phyloP scores from a whole-genome alignment of 2,113 vertebrate species.

The Notarius quadriscutis region DNA sequence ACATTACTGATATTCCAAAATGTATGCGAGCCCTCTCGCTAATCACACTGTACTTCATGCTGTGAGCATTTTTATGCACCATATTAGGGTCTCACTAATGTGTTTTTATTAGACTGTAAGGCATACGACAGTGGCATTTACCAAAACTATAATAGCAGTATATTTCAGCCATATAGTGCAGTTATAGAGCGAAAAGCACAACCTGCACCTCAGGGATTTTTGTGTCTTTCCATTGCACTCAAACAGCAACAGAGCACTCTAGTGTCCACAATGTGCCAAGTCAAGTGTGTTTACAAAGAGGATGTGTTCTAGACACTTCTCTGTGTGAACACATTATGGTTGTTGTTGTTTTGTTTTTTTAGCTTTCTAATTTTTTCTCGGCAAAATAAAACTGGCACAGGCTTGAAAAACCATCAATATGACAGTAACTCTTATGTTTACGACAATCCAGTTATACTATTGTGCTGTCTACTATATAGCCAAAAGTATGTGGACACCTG shows the following conservation, averaged over 20 bases:
- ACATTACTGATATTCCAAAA: not conserved
- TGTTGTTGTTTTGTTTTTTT: not conserved
- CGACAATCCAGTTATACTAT: not conserved
- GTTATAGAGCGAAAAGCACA: not conserved
- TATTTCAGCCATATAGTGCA: not conserved
- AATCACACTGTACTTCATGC: not conserved
- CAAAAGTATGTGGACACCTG: not conserved
- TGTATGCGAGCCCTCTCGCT: not conserved
- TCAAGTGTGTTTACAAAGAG: not conserved
- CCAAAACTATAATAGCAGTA: not conserved
- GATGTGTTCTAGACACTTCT: not conserved
- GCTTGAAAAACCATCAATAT: not conserved
- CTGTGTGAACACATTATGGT: not conserved
- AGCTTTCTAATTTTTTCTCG: not conserved
- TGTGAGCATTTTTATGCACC: not conserved
- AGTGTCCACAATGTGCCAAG: conserved; percentile 30
- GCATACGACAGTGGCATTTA: not conserved
- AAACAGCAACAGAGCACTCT: conserved; percentile 43
- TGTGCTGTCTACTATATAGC: not conserved
- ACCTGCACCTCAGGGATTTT: not conserved
- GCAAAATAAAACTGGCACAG: not conserved
- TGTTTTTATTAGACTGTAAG: not conserved
- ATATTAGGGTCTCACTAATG: not conserved
- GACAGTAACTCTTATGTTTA: not conserved
- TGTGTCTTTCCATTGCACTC: not conserved